Conservation (phyloP, 1,140 invertebrate species). For the Lucilia cuprina region DNA sequence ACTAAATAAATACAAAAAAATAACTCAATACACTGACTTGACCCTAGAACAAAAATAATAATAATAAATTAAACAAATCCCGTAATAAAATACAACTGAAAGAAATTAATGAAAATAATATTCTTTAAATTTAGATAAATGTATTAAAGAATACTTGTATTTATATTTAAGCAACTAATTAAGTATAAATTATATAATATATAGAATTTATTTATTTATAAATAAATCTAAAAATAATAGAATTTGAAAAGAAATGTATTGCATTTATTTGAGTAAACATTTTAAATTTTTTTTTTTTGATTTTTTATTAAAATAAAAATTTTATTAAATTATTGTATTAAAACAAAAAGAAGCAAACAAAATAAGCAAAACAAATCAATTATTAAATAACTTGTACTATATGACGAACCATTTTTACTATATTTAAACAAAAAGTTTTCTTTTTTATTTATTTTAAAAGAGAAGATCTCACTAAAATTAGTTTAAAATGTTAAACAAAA, state of each 20-base stretch:
- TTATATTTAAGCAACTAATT: background rate
- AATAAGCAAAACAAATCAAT: background rate
- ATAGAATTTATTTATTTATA: background rate
- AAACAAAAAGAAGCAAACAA: slow-evolving; percentile 9
- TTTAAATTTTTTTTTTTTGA: background rate
- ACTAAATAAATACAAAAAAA: background rate
- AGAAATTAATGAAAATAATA: background rate
- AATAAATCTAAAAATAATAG: background rate
- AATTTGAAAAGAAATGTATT: slow-evolving; percentile 29
- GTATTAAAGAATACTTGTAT: slow-evolving; percentile 10
- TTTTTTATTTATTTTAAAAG: background rate
- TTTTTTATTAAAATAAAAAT: background rate
- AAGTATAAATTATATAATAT: slow-evolving; percentile 13
- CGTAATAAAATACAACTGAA: background rate
- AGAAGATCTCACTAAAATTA: background rate
- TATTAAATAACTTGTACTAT: background rate
- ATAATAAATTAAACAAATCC: background rate
- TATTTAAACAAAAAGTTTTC: too few relatives aligned
- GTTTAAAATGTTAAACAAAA: background rate
- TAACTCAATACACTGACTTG: background rate
- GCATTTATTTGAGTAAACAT: slow-evolving; percentile 13
- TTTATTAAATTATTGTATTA: slow-evolving; percentile 26
- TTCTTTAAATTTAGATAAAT: slow-evolving; percentile 26
- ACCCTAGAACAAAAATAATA: background rate
- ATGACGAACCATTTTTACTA: background rate